Conservation (phyloP, 1,140 invertebrate genomes). For the Metopolophium dirhodum region DNA sequence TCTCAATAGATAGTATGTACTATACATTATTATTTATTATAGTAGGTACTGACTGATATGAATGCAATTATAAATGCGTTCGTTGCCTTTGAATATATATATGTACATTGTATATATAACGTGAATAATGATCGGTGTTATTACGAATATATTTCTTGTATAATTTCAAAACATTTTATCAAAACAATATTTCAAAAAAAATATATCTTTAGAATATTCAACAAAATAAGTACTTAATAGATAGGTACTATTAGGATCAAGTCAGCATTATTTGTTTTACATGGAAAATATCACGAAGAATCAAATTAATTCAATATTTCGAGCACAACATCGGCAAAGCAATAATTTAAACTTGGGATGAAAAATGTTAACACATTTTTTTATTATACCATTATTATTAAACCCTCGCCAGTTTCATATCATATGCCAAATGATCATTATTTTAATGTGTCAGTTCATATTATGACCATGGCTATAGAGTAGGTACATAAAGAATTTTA, state of each 20-base stretch:
- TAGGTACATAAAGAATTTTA: neutral
- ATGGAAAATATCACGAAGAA: neutral
- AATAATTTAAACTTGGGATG: neutral
- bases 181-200: neutral
- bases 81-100: neutral
- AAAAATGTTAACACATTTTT: neutral
- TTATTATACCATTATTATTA: neutral
- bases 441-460: neutral
- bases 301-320: neutral
- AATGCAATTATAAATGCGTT: neutral
- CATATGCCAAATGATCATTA: neutral
- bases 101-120: neutral
- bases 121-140: neutral
- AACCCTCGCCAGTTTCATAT: neutral
- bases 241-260: neutral
- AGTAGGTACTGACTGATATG: neutral
- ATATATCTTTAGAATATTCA: neutral
- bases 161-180: neutral
- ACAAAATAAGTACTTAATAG: neutral
- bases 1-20: neutral
- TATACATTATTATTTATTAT: too few relatives aligned
- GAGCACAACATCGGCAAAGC: neutral
- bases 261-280: neutral
- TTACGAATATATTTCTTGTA: neutral
- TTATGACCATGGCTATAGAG: conserved; percentile 14